Percentiles rank a stretch among this genome's conserved stretches.
Conservation (phyloP, 2,888 invertebrate genomes). For the Tetheella fluctuosa region DNA sequence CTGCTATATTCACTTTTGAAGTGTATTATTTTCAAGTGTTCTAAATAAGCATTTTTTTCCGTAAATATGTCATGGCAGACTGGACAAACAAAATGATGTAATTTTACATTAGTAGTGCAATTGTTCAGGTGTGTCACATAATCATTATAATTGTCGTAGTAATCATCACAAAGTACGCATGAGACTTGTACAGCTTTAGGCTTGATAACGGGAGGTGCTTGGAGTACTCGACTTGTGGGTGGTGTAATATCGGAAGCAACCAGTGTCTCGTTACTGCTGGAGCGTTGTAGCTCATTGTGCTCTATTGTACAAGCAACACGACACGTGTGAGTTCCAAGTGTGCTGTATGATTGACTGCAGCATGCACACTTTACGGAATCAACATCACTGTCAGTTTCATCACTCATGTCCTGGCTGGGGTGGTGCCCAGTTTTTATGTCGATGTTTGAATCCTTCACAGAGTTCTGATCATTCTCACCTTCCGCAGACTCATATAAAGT, state of each 20-base stretch:
- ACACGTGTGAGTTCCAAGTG: slow-evolving; percentile 68
- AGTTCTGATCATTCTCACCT: slow-evolving; percentile 72
- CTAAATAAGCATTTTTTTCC: slow-evolving; percentile 65
- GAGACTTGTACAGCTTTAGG: slow-evolving; percentile 56
- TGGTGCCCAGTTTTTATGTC: slow-evolving; percentile 30
- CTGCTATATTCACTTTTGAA: slow-evolving; percentile 52
- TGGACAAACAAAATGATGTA: slow-evolving; percentile 76
- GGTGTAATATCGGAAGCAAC: slow-evolving; percentile 66
- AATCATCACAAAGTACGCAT: slow-evolving; percentile 75
- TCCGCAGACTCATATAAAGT: slow-evolving; percentile 57
- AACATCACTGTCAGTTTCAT: slow-evolving; percentile 79
- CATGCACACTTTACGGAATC: slow-evolving; percentile 78
- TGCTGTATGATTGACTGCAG: slow-evolving; percentile 71
- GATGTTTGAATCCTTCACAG: slow-evolving; percentile 52
- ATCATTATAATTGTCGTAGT: slow-evolving; percentile 67
- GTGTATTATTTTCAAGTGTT: slow-evolving; percentile 68
- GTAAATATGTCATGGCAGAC: slow-evolving; percentile 76
- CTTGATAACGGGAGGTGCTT: slow-evolving; percentile 35
- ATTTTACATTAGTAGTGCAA: slow-evolving; percentile 76
- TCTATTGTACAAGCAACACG: slow-evolving; percentile 75
- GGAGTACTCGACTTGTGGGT: slow-evolving; percentile 28
- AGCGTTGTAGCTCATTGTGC: slow-evolving; percentile 63
- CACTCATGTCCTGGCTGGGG: slow-evolving; percentile 63
- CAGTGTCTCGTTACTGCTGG: slow-evolving; percentile 75
- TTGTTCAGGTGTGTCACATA: slow-evolving; percentile 73